Percentiles rank a stretch among this genome's conserved stretches.
These are phyloP conservation scores for Falco peregrinus DNA, from an alignment of 2,797 vertebrate genomes.

Conservation along the genomic window DNA sequence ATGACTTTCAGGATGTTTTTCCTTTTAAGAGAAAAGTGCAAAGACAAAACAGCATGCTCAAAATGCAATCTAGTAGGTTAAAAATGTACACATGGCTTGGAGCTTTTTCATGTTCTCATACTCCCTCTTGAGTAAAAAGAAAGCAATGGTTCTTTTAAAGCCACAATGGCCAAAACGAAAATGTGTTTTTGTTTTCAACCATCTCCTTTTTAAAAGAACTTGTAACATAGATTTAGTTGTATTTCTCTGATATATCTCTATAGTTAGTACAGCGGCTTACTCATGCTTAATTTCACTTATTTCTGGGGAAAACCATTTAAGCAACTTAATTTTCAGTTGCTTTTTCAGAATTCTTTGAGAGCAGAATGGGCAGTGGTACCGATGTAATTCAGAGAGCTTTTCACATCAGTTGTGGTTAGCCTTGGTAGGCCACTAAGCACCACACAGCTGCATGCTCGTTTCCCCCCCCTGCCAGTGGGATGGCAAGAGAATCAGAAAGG, in stretches of 20 bases:
- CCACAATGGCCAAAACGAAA: neutral
- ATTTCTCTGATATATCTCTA: neutral
- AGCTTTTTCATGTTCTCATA: neutral
- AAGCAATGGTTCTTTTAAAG: neutral
- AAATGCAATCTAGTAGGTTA: neutral
- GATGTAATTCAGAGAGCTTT: neutral
- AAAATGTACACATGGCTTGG: neutral
- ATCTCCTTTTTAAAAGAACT: neutral
- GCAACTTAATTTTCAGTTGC: neutral
- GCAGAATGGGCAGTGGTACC: neutral
- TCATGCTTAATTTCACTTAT: neutral
- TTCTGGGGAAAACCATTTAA: neutral
- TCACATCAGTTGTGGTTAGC: neutral
- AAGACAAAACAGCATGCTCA: neutral
- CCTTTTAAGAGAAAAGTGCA: neutral
- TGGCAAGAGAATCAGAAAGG: neutral
- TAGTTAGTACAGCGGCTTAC: neutral
- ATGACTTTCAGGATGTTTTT: neutral
- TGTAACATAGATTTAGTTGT: neutral
- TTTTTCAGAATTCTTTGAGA: neutral
- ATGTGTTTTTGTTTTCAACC: neutral
- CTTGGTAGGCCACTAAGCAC: neutral
- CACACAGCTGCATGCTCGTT: neutral
- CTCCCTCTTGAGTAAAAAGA: conserved; percentile 17
- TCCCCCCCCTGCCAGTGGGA: no score